Percentiles rank a stretch among this genome's conserved stretches.
Evolutionary conservation across 2,113 vertebrate species (phyloP).

Genomic region (Leucopsar rothschildi): DNA sequence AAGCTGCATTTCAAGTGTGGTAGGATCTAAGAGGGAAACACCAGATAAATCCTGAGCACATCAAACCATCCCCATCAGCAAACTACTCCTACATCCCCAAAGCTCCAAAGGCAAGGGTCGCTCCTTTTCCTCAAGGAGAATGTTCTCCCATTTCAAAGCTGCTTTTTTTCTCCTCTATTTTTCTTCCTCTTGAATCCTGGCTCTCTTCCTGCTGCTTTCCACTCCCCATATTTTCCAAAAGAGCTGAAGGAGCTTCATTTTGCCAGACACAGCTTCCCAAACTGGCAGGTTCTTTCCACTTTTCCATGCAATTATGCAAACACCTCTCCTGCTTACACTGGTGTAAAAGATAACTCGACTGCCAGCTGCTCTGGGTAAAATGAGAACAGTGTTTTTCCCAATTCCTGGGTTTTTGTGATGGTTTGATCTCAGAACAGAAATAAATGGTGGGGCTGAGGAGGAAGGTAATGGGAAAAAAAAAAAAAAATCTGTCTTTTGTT

Average conservation of each 20-base stretch:
- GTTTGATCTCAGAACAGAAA: background rate
- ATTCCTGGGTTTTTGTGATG: background rate
- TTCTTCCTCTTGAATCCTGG: background rate
- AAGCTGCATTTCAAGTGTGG: background rate
- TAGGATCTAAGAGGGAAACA: background rate
- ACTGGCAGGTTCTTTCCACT: background rate
- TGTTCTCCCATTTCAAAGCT: background rate
- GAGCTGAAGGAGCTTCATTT: background rate
- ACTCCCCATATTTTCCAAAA: background rate
- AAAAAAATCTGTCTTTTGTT: background rate
- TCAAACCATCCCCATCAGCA: background rate
- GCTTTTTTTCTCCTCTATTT: background rate
- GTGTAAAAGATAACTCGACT: background rate
- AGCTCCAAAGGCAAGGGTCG: background rate
- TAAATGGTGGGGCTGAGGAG: background rate
- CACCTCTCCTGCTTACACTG: background rate
- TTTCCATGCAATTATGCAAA: constrained; percentile 5
- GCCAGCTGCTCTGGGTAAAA: constrained; percentile 1
- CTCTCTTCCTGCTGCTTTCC: background rate
- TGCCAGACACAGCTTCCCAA: constrained; percentile 4
- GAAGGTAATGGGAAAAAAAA: background rate
- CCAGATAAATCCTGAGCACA: background rate
- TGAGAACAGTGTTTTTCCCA: background rate
- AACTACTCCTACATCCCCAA: accelerated
- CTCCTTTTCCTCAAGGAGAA: background rate